Evolutionary conservation across 2,888 invertebrate species (phyloP), one percentile per base, ranked within the genome.

Genomic region (Mythimna pallens): DNA sequence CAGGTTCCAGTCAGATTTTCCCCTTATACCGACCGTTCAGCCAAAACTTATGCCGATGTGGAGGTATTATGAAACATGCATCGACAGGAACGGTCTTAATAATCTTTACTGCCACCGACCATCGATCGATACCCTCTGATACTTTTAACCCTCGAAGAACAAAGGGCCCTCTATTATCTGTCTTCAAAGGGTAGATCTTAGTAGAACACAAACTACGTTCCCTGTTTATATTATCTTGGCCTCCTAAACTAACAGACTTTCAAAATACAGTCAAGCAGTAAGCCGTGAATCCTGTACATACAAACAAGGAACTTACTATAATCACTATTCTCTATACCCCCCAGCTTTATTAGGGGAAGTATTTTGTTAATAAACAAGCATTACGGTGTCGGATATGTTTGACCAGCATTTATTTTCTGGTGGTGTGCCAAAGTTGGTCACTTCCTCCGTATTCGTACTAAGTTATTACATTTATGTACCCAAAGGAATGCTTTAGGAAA

Each of bases 201-300:
- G 50, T 50, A 34, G 47, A 76, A 63, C 70, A 81, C 54, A 36
- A 65, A 66, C 77, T 70, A 50, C 61, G 47, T 57, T 55, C n/a
- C 52, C 17, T 78, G 82, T 81, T 70, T 76, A 57, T 80, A 66
- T 81, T 81, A 62, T 81, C 63, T 17, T 62, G 65, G 17, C 64
- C 63, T 40, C 82, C 82, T 79, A 77, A 79, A 70, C 58, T 34
- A 79, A 81, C 70, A 58, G 52, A 62, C 55, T 69, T 61, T 30
- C 55, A 17, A 57, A 68, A 65, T 36, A 34, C 52, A 59, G 55
- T 62, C 52, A 30, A 58, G 62, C 55, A 62, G 63, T 65, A 70
- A 66, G 36, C 54, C 43, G 54, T 70, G 82, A 66, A 78, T 58
- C 82, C 70, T 66, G 9, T 59, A 9, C 65, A 59, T 63, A 79